Percentiles rank a stretch among this genome's conserved stretches.
Conservation (phyloP, 2,797 vertebrate species). For the Microctenopoma stevenorrisi region DNA sequence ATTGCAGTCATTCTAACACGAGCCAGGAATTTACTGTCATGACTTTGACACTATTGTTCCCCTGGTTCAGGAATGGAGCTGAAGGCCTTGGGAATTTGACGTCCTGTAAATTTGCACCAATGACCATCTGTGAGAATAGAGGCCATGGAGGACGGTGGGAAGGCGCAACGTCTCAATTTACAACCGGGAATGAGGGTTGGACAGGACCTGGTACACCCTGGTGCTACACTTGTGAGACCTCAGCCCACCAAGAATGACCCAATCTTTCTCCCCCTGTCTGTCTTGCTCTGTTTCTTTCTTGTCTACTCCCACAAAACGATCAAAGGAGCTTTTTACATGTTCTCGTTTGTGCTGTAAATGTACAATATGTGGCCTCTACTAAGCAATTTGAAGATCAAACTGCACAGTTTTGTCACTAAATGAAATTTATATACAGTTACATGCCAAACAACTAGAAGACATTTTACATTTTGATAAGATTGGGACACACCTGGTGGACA, state of each 20-base stretch:
- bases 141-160: conserved; percentile 11
- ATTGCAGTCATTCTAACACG: neutral
- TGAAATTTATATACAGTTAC: too few relatives aligned
- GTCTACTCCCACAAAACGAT: conserved; percentile 1
- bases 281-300: neutral
- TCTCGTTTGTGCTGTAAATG: too few relatives aligned
- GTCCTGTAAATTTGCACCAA: conserved; percentile 13
- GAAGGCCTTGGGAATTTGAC: conserved; percentile 15
- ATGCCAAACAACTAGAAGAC: too few relatives aligned
- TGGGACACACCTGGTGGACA: too few relatives aligned
- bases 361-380: too few relatives aligned
- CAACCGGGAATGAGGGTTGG: conserved; percentile 5
- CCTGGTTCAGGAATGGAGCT: neutral
- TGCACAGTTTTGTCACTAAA: too few relatives aligned
- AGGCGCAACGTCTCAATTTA: neutral
- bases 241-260: conserved; percentile 18
- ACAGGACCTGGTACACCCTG: conserved; percentile 45
- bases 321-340: conserved; percentile 25
- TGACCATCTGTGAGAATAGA: conserved; percentile 12
- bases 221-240: conserved; percentile 26
- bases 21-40: conserved; percentile 5
- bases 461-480: too few relatives aligned
- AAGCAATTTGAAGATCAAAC: too few relatives aligned
- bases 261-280: neutral
- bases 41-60: conserved; percentile 10